Evolutionary conservation across 2,888 invertebrate species (phyloP), one percentile per base, ranked within the genome.

Genomic region (Cyclophora punctaria): DNA sequence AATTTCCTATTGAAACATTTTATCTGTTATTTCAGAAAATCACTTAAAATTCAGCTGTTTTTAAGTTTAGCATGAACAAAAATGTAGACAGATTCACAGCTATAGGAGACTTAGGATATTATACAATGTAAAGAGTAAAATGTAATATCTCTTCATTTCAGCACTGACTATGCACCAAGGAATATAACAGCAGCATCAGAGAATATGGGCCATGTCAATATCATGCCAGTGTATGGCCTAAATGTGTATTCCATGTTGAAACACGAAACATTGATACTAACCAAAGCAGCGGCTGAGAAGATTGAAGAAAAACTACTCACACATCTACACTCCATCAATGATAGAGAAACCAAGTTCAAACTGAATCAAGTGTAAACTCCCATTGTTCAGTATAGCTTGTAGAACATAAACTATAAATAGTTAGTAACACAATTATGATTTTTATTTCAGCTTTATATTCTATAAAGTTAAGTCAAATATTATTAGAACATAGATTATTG

Each of bases 241-340:
- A 99, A 99, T 89, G 97, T 98, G 0, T 95, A 94, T 83, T 98
- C 98, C 41, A 98, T 99, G 96, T 77, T 99, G 56, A 99, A 99
- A 84, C 96, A 99, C 80, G 95, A 96, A 57, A 98, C 98, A 0
- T 83, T 99, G 5, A 93, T 99, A 3, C 76, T 99, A 3, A 98
- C 98, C 0, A 83, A 93, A 58, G 90, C 92, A 45, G 98, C 98
- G 0, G 92, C 96, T 1, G 94, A 97, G 67, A 91, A 90, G 69
- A 92, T 99, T 58, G 97, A 98, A 83, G 92, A 94, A 47, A 93
- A 91, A 70, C 73, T 97, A 56, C 73, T 97, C 7, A 90, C 82
- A 51, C 92, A 94, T 59, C 78, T 96, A 6, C 89, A 95, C 73
- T 90, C 92, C 47, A 84, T 89, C 48, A 91, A 92, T 63, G 61